A percentile compares a stretch with the other conserved stretches of the same genome.
phyloP scores from a whole-genome alignment of 2,797 vertebrate species.

The Chrosomus eos region DNA sequence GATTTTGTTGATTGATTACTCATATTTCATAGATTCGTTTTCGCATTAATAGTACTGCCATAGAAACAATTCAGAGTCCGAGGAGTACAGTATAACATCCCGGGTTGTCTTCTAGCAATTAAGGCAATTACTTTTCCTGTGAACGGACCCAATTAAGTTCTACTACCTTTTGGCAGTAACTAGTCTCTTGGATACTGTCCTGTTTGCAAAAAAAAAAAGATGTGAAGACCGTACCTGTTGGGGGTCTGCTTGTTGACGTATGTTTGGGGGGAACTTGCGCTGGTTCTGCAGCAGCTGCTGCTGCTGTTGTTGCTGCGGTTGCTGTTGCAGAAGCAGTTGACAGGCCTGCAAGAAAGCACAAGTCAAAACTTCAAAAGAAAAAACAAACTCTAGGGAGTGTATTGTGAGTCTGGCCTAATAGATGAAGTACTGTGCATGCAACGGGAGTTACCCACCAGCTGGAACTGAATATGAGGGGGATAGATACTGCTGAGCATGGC shows the following conservation, averaged over 20 bases:
- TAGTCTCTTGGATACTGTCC: neutral
- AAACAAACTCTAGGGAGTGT: neutral
- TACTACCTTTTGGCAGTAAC: neutral
- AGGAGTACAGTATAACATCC: neutral
- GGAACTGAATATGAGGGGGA: constrained; percentile 97
- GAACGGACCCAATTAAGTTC: neutral
- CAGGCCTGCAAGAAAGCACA: constrained; percentile 82
- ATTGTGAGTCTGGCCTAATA: neutral
- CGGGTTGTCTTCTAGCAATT: neutral
- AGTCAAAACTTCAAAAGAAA: neutral
- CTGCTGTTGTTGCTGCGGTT: constrained; percentile 79
- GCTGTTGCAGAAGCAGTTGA: constrained; percentile 91
- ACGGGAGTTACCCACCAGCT: constrained; percentile 85
- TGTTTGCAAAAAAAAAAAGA: neutral
- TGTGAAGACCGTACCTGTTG: constrained; percentile 85
- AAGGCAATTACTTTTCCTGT: neutral
- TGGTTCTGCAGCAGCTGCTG: constrained; percentile 94
- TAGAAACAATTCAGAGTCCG: neutral
- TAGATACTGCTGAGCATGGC: constrained; percentile 98
- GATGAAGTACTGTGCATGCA: neutral
- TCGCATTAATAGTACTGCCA: neutral
- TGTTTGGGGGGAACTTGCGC: constrained; percentile 93
- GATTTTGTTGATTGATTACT: neutral
- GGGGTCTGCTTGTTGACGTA: constrained; percentile 91
- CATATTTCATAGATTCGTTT: neutral